Percentiles rank a stretch among this genome's conserved stretches.
Evolutionary conservation across 2,888 invertebrate genomes (phyloP).

Genomic region (Isotomurus palustris): DNA sequence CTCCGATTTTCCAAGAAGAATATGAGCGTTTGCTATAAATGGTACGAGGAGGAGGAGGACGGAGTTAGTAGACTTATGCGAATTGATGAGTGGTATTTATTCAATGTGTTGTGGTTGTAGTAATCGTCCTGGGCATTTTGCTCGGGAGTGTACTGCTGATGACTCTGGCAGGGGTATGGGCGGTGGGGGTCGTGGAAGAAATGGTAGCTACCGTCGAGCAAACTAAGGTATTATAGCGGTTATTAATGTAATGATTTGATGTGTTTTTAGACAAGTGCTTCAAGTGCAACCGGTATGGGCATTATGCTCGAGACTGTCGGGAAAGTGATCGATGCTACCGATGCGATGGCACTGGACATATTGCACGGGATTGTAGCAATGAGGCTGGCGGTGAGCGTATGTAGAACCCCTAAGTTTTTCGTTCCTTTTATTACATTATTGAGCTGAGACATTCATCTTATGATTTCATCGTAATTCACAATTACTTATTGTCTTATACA

Average conservation of each 20-base stretch:
- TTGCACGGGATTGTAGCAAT: conserved; percentile 80
- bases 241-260: too few relatives aligned
- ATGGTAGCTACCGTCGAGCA: neutral
- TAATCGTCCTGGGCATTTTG: conserved; percentile 87
- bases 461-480: neutral
- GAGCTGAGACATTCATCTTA: too few relatives aligned
- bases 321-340: conserved; percentile 70
- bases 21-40: conserved; percentile 34
- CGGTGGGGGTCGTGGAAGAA: conserved; percentile 53
- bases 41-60: conserved; percentile 19
- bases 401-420: conserved; percentile 3
- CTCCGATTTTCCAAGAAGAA: too few relatives aligned
- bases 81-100: neutral
- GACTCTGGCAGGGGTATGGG: conserved; percentile 53
- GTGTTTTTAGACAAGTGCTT: conserved; percentile 74
- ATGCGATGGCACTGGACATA: conserved; percentile 61
- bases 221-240: too few relatives aligned
- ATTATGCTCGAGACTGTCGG: conserved; percentile 89
- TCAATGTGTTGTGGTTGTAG: conserved; percentile 48
- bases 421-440: neutral
- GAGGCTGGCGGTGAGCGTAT: conserved; percentile 55
- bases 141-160: conserved; percentile 74
- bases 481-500: conserved; percentile 28
- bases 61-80: neutral
- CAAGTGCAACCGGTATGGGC: conserved; percentile 90